Evolutionary conservation across 2,797 vertebrate genomes (phyloP).

Genomic region (Acrossocheilus fasciatus): DNA sequence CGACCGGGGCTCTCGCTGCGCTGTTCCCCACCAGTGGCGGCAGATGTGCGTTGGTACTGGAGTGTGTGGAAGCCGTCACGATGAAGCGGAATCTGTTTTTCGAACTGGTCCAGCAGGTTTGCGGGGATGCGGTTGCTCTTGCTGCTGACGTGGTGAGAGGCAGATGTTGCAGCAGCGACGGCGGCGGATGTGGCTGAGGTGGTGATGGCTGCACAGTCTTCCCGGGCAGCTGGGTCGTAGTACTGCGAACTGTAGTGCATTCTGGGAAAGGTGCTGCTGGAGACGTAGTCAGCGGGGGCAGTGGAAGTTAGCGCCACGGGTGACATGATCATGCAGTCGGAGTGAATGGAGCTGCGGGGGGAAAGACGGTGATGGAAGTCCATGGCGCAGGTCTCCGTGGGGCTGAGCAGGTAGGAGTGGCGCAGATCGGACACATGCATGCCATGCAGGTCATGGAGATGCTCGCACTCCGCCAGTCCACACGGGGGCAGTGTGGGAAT

Average conservation of each 20-base stretch:
- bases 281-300: constrained; percentile 89
- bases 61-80: constrained; percentile 97
- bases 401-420: constrained; percentile 94
- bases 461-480: constrained; percentile 89
- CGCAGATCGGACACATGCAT: constrained; percentile 88
- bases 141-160: constrained; percentile 81
- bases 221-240: constrained; percentile 86
- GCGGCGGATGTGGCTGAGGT: constrained; percentile 80
- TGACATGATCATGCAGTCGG: constrained; percentile 97
- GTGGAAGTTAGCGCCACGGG: constrained; percentile 77
- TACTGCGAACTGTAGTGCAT: constrained; percentile 99
- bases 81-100: constrained; percentile 96
- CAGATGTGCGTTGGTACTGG: constrained; percentile 94
- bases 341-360: constrained; percentile 95
- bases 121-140: constrained; percentile 94
- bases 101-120: constrained; percentile 96
- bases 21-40: constrained; percentile 81
- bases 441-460: constrained; percentile 83
- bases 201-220: constrained; percentile 88
- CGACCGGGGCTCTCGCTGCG: constrained; percentile 96
- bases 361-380: constrained; percentile 92
- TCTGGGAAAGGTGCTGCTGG: constrained; percentile 98
- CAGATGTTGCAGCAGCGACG: constrained; percentile 69
- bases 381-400: constrained; percentile 93
- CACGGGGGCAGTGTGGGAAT: constrained; percentile 91